Base-by-base conservation (phyloP, 2,113 vertebrate species). In the Salvelinus namaycush region DNA sequence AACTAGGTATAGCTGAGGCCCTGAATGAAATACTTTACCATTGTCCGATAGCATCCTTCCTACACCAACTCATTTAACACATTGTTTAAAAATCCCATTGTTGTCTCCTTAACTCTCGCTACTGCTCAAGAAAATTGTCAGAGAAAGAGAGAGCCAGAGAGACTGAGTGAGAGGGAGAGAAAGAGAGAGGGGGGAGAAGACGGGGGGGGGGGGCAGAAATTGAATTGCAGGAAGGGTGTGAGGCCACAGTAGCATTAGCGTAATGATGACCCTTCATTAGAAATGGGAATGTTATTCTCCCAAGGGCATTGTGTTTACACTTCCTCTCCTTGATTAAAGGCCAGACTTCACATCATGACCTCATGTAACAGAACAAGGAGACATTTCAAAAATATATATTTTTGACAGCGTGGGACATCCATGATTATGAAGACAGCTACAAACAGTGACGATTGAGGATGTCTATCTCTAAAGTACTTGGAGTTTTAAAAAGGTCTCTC, bases 221-320 rank as follows among this genome's bases (percentile, higher is more conserved):
- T 82, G 74, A 82, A 84, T 89, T 14, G 68, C 86, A 92, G 92
- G 92, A 93, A 93, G 92, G 93, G 93, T 54, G 93, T 86, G 87
- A 82, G 77, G 57, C 0, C 49, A 16, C 51, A 66, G 31, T 51
- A n/a, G 39, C 72, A 80, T 81, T 57, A 70, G 57, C 8, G 76
- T 87, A 90, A 89, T 89, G 76, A 87, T 74, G 82, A 83, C 76
- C 74, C 57, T 70, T 83, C 81, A 86, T 88, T 89, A 86, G 70
- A 80, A 59, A n/a, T 72, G 60, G 67, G n/a, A 2, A 13, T 7
- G 24, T 75, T 76, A 82, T 89, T 92, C 91, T 91, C 88, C 90
- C 89, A 65, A 84, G 75, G 84, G 80, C 80, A 87, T 90, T 91
- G 90, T 92, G 90, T 90, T 89, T 88, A 84, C 68, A 60, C 90